phyloP scores from a whole-genome alignment of 1,140 invertebrate genomes.

The Babylonia areolata region DNA sequence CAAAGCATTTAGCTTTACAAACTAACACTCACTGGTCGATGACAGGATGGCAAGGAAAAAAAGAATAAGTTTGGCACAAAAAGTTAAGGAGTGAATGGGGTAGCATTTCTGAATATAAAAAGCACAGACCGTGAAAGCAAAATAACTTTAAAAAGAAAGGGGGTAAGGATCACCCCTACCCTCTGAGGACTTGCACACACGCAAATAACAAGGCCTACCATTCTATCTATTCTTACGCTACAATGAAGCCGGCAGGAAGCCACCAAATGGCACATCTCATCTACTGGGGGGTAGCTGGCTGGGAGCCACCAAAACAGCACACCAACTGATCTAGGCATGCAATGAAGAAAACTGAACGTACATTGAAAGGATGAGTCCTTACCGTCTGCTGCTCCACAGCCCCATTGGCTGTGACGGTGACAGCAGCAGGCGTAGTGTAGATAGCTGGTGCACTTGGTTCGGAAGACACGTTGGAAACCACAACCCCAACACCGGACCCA shows the following conservation, averaged over 20 bases:
- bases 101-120: too few relatives aligned
- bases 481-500: constrained; percentile 68
- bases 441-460: constrained; percentile 49
- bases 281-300: not conserved
- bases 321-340: constrained; percentile 41
- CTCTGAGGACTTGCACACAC: too few relatives aligned
- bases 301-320: constrained; percentile 34
- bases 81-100: not conserved
- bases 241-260: too few relatives aligned
- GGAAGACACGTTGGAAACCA: constrained; percentile 44
- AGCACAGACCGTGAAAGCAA: too few relatives aligned
- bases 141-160: not conserved
- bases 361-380: constrained; percentile 64
- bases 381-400: constrained; percentile 78
- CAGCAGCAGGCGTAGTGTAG: constrained; percentile 72
- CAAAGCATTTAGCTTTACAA: too few relatives aligned
- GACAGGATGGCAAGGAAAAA: not conserved
- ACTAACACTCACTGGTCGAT: too few relatives aligned
- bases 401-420: constrained; percentile 76
- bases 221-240: not conserved
- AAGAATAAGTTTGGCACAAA: not conserved
- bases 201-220: not conserved
- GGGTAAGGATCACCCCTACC: too few relatives aligned
- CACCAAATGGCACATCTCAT: not conserved
- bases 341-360: constrained; percentile 49